phyloP scores from a whole-genome alignment of 1,140 invertebrate species.

The Diabrotica virgifera region DNA sequence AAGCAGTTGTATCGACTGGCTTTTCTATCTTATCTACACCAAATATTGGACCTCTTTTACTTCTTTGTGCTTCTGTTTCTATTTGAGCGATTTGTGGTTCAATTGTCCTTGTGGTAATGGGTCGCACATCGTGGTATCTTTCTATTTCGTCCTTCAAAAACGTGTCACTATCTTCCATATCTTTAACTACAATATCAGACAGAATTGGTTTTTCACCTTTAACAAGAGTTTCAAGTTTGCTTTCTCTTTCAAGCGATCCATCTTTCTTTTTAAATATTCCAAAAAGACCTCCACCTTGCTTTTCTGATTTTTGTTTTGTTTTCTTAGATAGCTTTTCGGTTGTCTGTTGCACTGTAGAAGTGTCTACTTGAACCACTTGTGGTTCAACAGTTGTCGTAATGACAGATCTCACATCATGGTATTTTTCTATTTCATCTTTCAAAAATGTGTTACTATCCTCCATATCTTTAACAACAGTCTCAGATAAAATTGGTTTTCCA shows the following conservation, averaged over 20 bases:
- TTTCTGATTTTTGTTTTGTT: constrained; percentile 9
- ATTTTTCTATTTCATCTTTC: constrained; percentile 24
- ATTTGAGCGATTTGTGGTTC: too few species aligned
- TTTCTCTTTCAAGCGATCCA: constrained; percentile 24
- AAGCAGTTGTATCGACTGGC: too few species aligned
- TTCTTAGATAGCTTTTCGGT: background rate
- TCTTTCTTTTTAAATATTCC: constrained; percentile 32
- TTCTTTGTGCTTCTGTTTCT: too few species aligned
- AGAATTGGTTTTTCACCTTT: constrained; percentile 11
- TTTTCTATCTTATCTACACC: too few species aligned
- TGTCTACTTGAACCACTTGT: background rate
- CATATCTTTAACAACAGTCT: constrained; percentile 11
- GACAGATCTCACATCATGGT: constrained; percentile 24
- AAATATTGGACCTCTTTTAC: too few species aligned
- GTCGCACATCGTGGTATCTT: constrained; percentile 30
- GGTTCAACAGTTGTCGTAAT: background rate
- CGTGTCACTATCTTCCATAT: constrained; percentile 20
- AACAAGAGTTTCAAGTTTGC: constrained; percentile 13
- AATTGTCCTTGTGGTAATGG: constrained; percentile 4
- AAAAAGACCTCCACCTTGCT: constrained; percentile 32
- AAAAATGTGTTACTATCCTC: constrained; percentile 23
- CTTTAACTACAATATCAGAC: constrained; percentile 17
- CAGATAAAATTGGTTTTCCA: background rate
- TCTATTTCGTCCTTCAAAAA: constrained; percentile 30
- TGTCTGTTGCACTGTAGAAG: background rate